Evolutionary conservation across 2,113 vertebrate species (phyloP).

Genomic region (Todiramphus saurophagus): DNA sequence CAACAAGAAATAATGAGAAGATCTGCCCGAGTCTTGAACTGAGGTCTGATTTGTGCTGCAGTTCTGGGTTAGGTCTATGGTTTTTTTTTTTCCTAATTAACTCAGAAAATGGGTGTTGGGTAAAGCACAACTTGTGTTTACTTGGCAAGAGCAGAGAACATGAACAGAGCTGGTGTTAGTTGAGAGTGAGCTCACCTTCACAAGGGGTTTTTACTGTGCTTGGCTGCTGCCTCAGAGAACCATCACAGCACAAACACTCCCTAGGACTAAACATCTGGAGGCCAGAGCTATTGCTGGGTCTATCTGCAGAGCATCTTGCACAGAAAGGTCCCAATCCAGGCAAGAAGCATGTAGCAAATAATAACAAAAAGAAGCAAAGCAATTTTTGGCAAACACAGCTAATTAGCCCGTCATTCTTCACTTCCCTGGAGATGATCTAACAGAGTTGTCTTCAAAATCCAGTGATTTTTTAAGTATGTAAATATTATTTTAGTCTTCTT

Average conservation of each 20-base stretch:
- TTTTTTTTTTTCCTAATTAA: neutral
- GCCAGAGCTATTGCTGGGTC: neutral
- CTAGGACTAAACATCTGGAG: constrained; percentile 35
- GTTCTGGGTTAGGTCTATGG: neutral
- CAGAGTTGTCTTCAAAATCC: constrained; percentile 13
- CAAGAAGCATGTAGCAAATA: neutral
- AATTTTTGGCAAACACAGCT: neutral
- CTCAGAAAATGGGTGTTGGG: neutral
- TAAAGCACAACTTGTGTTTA: neutral
- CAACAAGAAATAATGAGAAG: neutral
- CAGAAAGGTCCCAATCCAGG: neutral
- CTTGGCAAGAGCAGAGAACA: neutral
- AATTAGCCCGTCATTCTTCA: constrained; percentile 11
- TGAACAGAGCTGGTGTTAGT: neutral
- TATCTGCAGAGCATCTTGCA: neutral
- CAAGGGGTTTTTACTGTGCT: constrained; percentile 1
- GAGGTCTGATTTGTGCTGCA: neutral
- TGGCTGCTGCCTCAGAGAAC: neutral
- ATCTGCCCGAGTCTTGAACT: neutral
- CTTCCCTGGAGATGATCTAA: constrained; percentile 8
- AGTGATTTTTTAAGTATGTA: constrained; percentile 31
- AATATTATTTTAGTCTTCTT: constrained; percentile 47
- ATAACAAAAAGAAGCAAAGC: neutral
- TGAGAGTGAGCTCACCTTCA: constrained; percentile 5
- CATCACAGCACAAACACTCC: neutral